A percentile compares a stretch with the other conserved stretches of the same genome.
Evolutionary conservation across 2,888 invertebrate species (phyloP).

Genomic region (Plusia festucae): DNA sequence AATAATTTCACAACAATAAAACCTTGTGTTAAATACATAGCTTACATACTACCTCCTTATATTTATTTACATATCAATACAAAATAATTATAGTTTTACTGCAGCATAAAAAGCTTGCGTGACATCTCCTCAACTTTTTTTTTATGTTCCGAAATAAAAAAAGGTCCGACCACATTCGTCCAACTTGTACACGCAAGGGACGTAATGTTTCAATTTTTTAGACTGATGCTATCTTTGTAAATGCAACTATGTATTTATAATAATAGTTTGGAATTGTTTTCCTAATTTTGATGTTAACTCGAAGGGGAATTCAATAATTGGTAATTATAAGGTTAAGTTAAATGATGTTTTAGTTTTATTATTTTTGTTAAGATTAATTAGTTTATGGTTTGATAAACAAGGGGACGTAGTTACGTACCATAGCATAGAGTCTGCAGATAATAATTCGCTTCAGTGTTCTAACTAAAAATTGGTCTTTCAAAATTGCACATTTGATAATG

Average conservation of each 20-base stretch:
- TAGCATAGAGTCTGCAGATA: background rate
- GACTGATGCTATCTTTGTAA: conserved; percentile 59
- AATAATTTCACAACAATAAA: too few relatives aligned
- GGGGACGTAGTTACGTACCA: background rate
- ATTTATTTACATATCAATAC: conserved; percentile 41
- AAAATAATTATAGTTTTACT: conserved; percentile 47
- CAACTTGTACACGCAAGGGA: conserved; percentile 70
- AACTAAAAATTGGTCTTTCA: too few relatives aligned
- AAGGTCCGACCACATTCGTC: conserved; percentile 61
- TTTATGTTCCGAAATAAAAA: conserved; percentile 58
- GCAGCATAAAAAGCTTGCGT: conserved; percentile 56
- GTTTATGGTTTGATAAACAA: conserved; percentile 7
- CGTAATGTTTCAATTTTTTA: conserved; percentile 54
- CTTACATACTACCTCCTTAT: conserved; percentile 20
- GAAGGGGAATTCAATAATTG: conserved; percentile 45
- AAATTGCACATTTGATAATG: too few relatives aligned
- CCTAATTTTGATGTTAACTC: conserved; percentile 51
- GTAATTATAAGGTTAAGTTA: conserved; percentile 37
- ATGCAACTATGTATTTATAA: conserved; percentile 36
- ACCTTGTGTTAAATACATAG: background rate
- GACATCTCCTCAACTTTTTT: conserved; percentile 60
- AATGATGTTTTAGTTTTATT: conserved; percentile 41
- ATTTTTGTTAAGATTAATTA: conserved; percentile 33
- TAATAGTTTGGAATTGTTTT: conserved; percentile 34
- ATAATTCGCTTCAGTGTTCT: background rate